phyloP scores from a whole-genome alignment of 2,797 vertebrate genomes.

The Dendrocincla tyrannina region DNA sequence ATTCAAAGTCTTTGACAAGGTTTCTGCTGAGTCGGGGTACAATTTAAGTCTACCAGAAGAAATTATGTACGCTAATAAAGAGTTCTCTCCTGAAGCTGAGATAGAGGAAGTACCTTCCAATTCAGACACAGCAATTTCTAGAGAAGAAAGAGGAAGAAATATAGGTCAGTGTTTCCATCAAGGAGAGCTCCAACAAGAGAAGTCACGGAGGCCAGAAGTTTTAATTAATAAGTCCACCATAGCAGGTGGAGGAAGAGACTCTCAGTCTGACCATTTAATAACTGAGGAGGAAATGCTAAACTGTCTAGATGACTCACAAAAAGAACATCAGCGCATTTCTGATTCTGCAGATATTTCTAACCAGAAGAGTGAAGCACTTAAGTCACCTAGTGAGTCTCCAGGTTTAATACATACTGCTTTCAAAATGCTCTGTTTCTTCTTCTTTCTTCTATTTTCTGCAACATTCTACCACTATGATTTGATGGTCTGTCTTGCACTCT shows the following conservation, averaged over 20 bases:
- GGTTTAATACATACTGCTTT: constrained; percentile 77
- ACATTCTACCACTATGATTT: constrained; percentile 86
- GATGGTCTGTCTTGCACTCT: constrained; percentile 84
- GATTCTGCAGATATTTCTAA: constrained; percentile 54
- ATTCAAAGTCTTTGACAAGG: constrained; percentile 2
- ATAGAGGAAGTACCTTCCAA: constrained; percentile 14
- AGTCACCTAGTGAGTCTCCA: constrained; percentile 61
- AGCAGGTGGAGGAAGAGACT: constrained; percentile 58
- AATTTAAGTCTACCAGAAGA: constrained; percentile 17
- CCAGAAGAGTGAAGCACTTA: constrained; percentile 42
- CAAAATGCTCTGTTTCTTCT: constrained; percentile 79
- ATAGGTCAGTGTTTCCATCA: constrained; percentile 17
- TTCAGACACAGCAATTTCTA: constrained; percentile 4
- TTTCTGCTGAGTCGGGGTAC: constrained; percentile 25
- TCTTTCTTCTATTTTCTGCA: constrained; percentile 84
- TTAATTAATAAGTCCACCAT: constrained; percentile 59
- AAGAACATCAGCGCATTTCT: constrained; percentile 27
- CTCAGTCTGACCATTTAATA: constrained; percentile 53
- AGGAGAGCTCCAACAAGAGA: constrained; percentile 31
- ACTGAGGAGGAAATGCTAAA: background rate
- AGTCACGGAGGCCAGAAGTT: constrained; percentile 43
- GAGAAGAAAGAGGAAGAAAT: constrained; percentile 14
- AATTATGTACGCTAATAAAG: constrained; percentile 7
- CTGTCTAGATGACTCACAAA: constrained; percentile 29
- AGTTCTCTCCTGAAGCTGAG: background rate